Base-by-base conservation (phyloP, 2,797 vertebrate genomes). In the Botia kubotai region DNA sequence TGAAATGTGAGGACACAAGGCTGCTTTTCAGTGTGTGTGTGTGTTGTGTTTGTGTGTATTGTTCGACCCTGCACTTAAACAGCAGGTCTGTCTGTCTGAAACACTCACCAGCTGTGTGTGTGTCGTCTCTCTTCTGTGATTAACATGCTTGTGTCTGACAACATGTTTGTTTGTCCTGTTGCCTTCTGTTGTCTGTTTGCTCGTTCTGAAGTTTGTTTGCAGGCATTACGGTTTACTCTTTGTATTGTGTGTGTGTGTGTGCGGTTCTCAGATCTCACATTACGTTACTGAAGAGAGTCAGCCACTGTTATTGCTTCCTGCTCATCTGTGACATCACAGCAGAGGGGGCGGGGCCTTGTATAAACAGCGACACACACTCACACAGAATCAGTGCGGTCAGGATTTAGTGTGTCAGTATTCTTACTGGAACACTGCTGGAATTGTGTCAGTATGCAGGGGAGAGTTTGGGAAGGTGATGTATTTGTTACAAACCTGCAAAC, bases 1-100 rank as follows among this genome's bases (percentile, higher is more conserved):
- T 89, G 88, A 92, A 88, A 92, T 88, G 53, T 79, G 86, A 90
- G 83, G 81, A 76, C 7, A 82, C 48, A 29, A 66, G 57, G 79
- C n/a, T 75, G 39, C 72, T 46, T 58, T 53, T 19, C 0, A 57
- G 29, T 73, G 60, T 72, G 26, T 73, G 36, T 33, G 33, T 33
- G 33, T 33, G 33, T 33, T 72, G 11, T 74, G 53, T 39, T 48
- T 48, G 33, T 33, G 33, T 33, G 33, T 33, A 26, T 26, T 26
- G 23, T 26, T 52, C 2, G 21, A 21, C 53, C n/a, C 53, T 19
- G 5, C 57, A 29, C 26, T 36, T 50, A 67, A 50, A 66, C 60
- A 50, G 13, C 58, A 50, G 43, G 6, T 3, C 23, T 10, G 58
- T 73, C 21, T 33, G 23, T 75, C 46, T 75, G 43, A 63, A 65